Conservation (phyloP, 2,113 vertebrate genomes). For the Plestiodon gilberti region DNA sequence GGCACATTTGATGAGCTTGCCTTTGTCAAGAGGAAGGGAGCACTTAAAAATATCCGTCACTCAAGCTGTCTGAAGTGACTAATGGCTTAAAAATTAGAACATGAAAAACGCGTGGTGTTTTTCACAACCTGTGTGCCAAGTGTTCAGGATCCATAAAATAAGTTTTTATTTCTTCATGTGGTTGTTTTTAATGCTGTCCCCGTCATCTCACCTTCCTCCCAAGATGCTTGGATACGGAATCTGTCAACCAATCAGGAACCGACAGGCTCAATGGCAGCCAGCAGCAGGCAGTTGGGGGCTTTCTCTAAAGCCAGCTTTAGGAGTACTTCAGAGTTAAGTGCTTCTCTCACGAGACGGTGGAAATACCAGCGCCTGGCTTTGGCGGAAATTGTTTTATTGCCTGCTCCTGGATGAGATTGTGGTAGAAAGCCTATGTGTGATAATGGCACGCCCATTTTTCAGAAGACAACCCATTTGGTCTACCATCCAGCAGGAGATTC, state of each 20-base stretch:
- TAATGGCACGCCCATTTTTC: neutral
- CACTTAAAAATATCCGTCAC: neutral
- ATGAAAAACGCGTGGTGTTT: neutral
- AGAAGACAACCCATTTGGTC: neutral
- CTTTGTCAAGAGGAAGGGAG: neutral
- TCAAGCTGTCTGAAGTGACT: slow-evolving; percentile 6
- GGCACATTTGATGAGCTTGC: neutral
- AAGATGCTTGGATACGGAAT: neutral
- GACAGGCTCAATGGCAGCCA: neutral
- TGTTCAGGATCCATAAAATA: neutral
- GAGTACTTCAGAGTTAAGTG: neutral
- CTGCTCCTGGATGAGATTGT: neutral
- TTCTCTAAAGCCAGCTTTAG: no score
- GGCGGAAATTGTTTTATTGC: neutral
- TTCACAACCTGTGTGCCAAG: neutral
- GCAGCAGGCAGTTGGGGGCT: neutral
- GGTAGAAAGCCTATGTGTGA: no score
- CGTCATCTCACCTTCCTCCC: no score
- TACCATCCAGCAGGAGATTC: neutral
- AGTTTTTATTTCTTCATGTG: neutral
- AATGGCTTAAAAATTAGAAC: neutral
- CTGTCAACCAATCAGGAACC: neutral
- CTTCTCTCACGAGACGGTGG: neutral
- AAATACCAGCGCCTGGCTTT: neutral
- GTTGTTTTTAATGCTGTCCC: no score